Evolutionary conservation across 2,797 vertebrate genomes (phyloP).

Genomic region (Distichodus sexfasciatus): DNA sequence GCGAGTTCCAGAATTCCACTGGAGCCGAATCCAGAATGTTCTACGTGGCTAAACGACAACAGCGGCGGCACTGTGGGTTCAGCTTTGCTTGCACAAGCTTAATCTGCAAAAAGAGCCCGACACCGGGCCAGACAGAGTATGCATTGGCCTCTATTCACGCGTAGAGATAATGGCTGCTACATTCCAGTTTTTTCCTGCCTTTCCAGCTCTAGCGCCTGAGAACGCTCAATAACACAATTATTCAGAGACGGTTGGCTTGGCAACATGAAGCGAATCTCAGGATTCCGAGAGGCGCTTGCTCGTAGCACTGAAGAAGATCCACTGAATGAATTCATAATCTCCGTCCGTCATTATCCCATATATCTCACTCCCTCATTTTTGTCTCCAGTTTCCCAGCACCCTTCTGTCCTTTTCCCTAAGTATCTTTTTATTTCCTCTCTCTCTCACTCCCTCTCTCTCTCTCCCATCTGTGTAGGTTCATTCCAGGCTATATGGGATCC

Average conservation of each 20-base stretch:
- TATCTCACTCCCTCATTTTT: neutral
- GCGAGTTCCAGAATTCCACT: neutral
- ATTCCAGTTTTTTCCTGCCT: conserved; percentile 17
- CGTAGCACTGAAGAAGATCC: conserved; percentile 5
- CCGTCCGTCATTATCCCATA: conserved; percentile 2
- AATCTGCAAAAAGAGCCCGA: conserved; percentile 3
- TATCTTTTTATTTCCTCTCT: conserved; percentile 64
- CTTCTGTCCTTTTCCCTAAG: neutral
- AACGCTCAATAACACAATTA: conserved; percentile 26
- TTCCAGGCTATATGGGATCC: conserved; percentile 76
- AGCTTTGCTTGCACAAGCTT: conserved; percentile 11
- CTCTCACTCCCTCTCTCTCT: conserved; percentile 26
- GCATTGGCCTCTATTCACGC: conserved; percentile 1
- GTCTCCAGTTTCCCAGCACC: no score
- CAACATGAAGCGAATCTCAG: conserved; percentile 23
- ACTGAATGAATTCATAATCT: conserved; percentile 12
- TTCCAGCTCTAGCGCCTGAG: conserved; percentile 26
- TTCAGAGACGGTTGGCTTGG: neutral
- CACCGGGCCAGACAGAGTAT: conserved; percentile 8
- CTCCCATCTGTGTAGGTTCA: conserved; percentile 61
- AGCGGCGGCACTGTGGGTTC: neutral
- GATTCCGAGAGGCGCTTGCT: conserved; percentile 13
- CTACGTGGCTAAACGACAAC: neutral
- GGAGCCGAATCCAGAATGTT: neutral
- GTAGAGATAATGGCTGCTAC: neutral